These are phyloP conservation scores for Syrmaticus mikado DNA, from an alignment of 2,113 vertebrate genomes.

Conservation along the genomic window DNA sequence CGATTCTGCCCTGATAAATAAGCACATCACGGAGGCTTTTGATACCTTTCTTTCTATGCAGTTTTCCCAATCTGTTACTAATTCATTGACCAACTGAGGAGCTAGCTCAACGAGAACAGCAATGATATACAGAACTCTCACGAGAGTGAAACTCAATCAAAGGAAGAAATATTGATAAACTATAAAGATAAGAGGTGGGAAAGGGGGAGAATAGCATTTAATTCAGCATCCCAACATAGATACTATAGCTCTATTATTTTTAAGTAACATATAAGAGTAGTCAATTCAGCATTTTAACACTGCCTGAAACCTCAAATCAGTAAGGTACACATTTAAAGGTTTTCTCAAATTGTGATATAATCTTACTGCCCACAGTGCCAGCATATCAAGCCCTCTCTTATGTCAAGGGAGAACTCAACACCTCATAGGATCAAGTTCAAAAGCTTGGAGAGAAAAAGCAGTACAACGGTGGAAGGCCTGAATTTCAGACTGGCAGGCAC, in stretches of 20 bases:
- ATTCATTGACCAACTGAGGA: background rate
- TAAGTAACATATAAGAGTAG: background rate
- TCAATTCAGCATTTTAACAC: background rate
- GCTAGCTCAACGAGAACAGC: background rate
- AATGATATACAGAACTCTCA: background rate
- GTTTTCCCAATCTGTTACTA: background rate
- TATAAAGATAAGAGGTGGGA: background rate
- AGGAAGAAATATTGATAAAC: constrained; percentile 22
- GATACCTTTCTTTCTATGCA: background rate
- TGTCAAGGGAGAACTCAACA: constrained; percentile 11
- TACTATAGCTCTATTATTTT: background rate
- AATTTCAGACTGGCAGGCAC: background rate
- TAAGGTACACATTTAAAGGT: background rate
- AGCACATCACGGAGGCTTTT: background rate
- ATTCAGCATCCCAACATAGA: background rate
- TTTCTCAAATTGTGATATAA: constrained; percentile 25
- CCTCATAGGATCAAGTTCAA: background rate
- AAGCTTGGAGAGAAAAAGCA: background rate
- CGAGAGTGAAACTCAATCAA: background rate
- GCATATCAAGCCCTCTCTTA: background rate
- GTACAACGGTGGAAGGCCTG: background rate
- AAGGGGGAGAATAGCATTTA: background rate
- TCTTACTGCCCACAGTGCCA: constrained; percentile 20
- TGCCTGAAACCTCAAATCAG: background rate
- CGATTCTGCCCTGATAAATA: background rate